These are phyloP conservation scores for Mystacides longicornis DNA, from an alignment of 2,888 invertebrate genomes.

Conservation along the genomic window DNA sequence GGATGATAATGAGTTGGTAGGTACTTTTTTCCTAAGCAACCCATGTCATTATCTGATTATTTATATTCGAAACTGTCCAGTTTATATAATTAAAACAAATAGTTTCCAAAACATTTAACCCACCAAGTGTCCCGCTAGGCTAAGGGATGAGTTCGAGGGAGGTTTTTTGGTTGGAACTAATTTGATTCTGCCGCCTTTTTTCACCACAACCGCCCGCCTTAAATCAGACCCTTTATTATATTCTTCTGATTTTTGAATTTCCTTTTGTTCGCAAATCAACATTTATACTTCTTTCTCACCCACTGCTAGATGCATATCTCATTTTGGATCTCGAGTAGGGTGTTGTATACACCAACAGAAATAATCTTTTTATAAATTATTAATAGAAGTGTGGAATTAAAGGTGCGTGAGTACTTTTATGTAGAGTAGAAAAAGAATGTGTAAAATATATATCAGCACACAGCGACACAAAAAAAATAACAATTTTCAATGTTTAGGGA, in stretches of 20 bases:
- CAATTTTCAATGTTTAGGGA: too few species aligned
- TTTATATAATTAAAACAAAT: constrained; percentile 13
- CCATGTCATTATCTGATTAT: neutral
- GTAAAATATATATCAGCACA: too few species aligned
- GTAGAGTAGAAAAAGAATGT: too few species aligned
- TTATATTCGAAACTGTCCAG: neutral
- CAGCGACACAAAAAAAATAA: too few species aligned
- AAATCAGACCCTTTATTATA: constrained; percentile 24
- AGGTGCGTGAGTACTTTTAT: too few species aligned
- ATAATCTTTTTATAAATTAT: too few species aligned
- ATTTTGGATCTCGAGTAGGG: too few species aligned
- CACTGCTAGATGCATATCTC: too few species aligned
- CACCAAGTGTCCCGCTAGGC: constrained; percentile 10
- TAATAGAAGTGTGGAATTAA: too few species aligned
- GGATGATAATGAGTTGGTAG: neutral
- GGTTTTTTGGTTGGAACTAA: constrained; percentile 24
- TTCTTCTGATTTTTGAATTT: constrained; percentile 26
- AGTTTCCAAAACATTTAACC: constrained; percentile 24
- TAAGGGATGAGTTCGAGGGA: constrained; percentile 13
- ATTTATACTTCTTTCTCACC: constrained; percentile 25
- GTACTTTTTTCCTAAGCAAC: neutral
- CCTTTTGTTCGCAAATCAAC: constrained; percentile 27
- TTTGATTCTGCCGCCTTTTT: constrained; percentile 22
- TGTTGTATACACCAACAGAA: too few species aligned
- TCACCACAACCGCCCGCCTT: constrained; percentile 6